These are phyloP conservation scores for Zygogramma bicolorata DNA, from an alignment of 2,888 invertebrate species.

Conservation along the genomic window DNA sequence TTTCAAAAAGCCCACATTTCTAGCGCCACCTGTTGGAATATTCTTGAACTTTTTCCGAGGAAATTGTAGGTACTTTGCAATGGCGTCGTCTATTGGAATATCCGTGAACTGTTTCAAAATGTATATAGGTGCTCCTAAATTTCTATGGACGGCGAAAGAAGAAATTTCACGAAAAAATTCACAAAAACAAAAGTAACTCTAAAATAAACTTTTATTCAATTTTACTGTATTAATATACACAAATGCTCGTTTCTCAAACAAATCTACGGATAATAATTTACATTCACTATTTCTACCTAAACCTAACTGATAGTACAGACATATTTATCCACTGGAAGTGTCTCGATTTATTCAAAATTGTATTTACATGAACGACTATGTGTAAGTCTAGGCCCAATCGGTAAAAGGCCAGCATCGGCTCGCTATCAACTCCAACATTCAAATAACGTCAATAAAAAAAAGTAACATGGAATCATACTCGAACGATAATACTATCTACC, in stretches of 20 bases:
- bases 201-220: slow-evolving; percentile 47
- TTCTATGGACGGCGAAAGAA: too few species aligned
- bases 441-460: not conserved
- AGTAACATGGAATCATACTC: not conserved
- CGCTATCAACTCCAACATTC: not conserved
- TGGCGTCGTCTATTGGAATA: not conserved
- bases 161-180: too few species aligned
- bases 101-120: too few species aligned
- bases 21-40: too few species aligned
- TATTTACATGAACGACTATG: slow-evolving; percentile 48
- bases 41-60: not conserved
- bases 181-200: slow-evolving; percentile 31
- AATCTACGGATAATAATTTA: slow-evolving; percentile 36
- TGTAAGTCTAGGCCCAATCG: not conserved
- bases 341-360: slow-evolving; percentile 49
- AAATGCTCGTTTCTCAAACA: slow-evolving; percentile 31
- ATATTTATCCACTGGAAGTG: slow-evolving; percentile 51
- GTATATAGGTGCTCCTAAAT: too few species aligned
- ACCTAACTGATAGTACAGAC: slow-evolving; percentile 31
- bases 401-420: not conserved
- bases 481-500: too few species aligned
- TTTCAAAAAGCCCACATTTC: too few species aligned
- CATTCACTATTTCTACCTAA: slow-evolving; percentile 28
- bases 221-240: slow-evolving; percentile 41
- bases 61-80: not conserved